Conservation (phyloP, 2,888 invertebrate genomes). For the Osmoderma eremita region DNA sequence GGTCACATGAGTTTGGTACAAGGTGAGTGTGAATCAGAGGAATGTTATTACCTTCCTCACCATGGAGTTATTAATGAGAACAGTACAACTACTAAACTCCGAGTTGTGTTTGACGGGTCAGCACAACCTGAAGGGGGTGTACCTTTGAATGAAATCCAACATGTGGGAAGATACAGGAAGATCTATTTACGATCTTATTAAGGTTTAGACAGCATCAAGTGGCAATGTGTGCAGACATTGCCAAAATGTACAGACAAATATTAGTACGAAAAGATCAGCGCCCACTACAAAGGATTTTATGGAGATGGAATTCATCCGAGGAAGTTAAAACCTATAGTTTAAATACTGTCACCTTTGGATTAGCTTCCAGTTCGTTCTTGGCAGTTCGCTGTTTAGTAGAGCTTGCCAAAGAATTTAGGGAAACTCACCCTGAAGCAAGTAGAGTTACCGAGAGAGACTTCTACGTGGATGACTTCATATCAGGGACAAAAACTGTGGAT, state of each 20-base stretch:
- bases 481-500: conserved; percentile 40
- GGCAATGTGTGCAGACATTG: conserved; percentile 52
- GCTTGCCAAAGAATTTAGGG: conserved; percentile 43
- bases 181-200: conserved; percentile 50
- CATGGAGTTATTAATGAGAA: conserved; percentile 44
- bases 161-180: conserved; percentile 45
- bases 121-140: conserved; percentile 37
- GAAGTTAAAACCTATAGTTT: conserved; percentile 45
- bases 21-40: conserved; percentile 1
- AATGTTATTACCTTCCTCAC: conserved; percentile 42
- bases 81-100: conserved; percentile 41
- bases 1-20: conserved; percentile 43
- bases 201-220: conserved; percentile 51
- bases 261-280: conserved; percentile 46
- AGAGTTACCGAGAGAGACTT: conserved; percentile 41
- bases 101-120: conserved; percentile 45
- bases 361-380: conserved; percentile 46
- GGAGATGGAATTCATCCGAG: conserved; percentile 42
- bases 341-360: conserved; percentile 49
- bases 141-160: conserved; percentile 43
- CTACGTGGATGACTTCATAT: conserved; percentile 48
- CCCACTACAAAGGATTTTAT: conserved; percentile 49
- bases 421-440: conserved; percentile 44
- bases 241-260: conserved; percentile 54
- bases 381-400: conserved; percentile 46